Evolutionary conservation across 2,113 vertebrate genomes (phyloP).

Genomic region (Pangasianodon hypophthalmus): DNA sequence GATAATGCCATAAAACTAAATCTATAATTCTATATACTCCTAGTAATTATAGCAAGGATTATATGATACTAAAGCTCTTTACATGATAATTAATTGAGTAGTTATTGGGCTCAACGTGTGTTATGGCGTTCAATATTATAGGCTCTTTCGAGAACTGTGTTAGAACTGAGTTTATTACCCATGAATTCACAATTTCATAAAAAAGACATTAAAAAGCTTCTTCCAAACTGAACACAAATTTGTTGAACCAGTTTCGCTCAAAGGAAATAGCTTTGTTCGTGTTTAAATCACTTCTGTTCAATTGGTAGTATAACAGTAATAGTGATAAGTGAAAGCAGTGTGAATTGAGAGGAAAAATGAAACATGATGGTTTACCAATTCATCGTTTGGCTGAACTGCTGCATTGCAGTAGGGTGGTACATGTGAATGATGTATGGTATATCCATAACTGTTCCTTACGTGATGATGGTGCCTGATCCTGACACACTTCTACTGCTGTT

Average conservation of each 20-base stretch:
- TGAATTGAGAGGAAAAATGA: not conserved
- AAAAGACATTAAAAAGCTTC: not conserved
- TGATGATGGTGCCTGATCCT: not conserved
- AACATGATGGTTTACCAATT: not conserved
- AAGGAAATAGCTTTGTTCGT: not conserved
- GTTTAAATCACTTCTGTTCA: not conserved
- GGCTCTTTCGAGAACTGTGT: not conserved
- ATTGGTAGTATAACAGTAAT: not conserved
- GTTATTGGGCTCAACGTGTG: not conserved
- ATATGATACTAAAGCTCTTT: not conserved
- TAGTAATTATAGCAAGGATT: not conserved
- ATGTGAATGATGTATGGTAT: not conserved
- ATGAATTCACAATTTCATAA: conserved; percentile 1
- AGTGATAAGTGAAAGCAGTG: not conserved
- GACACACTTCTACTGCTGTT: not conserved
- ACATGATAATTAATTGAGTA: not conserved
- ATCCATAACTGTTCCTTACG: not conserved
- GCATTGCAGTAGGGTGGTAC: not conserved
- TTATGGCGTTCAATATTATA: not conserved
- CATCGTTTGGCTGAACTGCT: not conserved
- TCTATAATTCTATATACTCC: not conserved
- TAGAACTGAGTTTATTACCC: not conserved
- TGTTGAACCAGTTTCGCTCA: not conserved
- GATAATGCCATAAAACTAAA: not conserved
- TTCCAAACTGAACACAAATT: not conserved